Conservation (phyloP, 2,797 vertebrate genomes). For the Lacerta agilis region DNA sequence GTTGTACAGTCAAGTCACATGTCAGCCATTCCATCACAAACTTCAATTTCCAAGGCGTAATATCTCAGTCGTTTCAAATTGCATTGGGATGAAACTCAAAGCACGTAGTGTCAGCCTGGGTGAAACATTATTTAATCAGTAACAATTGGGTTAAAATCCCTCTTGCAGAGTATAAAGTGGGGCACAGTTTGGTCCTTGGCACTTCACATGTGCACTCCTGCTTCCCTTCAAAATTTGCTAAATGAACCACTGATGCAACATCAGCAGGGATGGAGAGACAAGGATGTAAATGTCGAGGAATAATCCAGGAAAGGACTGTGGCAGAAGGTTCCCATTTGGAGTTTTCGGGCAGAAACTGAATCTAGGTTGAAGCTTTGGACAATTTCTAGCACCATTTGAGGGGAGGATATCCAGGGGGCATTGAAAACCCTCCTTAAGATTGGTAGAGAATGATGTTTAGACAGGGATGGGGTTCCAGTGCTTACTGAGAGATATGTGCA, state of each 20-base stretch:
- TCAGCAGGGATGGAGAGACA: neutral
- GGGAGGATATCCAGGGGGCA: neutral
- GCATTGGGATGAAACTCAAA: constrained; percentile 27
- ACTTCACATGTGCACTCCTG: neutral
- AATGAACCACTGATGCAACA: neutral
- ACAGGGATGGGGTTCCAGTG: neutral
- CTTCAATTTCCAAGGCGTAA: constrained; percentile 32
- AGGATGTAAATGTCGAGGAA: neutral
- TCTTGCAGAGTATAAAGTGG: constrained; percentile 22
- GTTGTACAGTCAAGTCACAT: neutral
- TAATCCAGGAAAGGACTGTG: neutral
- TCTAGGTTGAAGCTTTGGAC: neutral
- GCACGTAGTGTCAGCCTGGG: neutral
- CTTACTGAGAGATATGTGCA: neutral
- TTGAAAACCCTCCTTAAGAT: neutral
- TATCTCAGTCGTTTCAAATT: constrained; percentile 29
- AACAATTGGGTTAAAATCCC: neutral
- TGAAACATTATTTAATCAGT: constrained; percentile 35
- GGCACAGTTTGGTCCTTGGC: neutral
- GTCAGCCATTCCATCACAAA: constrained; percentile 22
- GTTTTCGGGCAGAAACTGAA: neutral
- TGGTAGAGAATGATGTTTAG: neutral
- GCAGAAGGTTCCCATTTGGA: neutral
- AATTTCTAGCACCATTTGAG: neutral
- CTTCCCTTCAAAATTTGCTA: neutral